Evolutionary conservation across 1,140 invertebrate species (phyloP).

Genomic region (Megalopta genalis): DNA sequence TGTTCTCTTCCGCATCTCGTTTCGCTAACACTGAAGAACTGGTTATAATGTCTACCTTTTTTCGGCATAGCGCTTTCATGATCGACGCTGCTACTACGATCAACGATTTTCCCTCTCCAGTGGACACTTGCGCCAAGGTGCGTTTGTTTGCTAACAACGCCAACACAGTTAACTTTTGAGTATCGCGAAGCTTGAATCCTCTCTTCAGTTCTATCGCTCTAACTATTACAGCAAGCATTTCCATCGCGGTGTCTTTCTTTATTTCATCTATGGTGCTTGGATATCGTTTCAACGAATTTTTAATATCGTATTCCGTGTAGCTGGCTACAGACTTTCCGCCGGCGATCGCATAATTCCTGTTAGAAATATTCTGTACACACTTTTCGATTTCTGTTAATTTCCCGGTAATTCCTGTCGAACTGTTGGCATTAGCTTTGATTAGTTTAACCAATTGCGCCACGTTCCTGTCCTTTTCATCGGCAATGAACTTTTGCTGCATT

Average conservation of each 20-base stretch:
- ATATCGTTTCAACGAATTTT: background rate
- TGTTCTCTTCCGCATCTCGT: slow-evolving; percentile 55
- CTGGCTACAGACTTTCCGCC: background rate
- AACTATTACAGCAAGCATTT: slow-evolving; percentile 36
- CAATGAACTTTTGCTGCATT: background rate
- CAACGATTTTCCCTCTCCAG: slow-evolving; percentile 61
- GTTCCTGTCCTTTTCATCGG: background rate
- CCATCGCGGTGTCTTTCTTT: slow-evolving; percentile 24
- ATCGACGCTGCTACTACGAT: slow-evolving; percentile 63
- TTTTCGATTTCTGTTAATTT: background rate
- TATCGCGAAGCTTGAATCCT: slow-evolving; percentile 47
- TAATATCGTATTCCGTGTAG: background rate
- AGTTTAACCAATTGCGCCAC: slow-evolving; percentile 3
- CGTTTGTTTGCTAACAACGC: slow-evolving; percentile 30
- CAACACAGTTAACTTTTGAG: slow-evolving; percentile 48
- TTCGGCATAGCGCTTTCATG: slow-evolving; percentile 51
- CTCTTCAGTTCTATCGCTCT: slow-evolving; percentile 45
- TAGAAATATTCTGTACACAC: background rate
- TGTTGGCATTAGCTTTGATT: slow-evolving; percentile 6
- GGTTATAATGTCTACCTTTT: slow-evolving; percentile 68
- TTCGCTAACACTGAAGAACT: slow-evolving; percentile 65
- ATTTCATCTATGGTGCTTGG: background rate
- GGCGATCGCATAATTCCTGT: background rate
- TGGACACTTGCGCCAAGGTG: slow-evolving; percentile 52
- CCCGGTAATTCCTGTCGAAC: background rate